Evolutionary conservation across 2,797 vertebrate species (phyloP), one percentile per base, ranked within the genome.

Genomic region (Hozukius guyotensis): DNA sequence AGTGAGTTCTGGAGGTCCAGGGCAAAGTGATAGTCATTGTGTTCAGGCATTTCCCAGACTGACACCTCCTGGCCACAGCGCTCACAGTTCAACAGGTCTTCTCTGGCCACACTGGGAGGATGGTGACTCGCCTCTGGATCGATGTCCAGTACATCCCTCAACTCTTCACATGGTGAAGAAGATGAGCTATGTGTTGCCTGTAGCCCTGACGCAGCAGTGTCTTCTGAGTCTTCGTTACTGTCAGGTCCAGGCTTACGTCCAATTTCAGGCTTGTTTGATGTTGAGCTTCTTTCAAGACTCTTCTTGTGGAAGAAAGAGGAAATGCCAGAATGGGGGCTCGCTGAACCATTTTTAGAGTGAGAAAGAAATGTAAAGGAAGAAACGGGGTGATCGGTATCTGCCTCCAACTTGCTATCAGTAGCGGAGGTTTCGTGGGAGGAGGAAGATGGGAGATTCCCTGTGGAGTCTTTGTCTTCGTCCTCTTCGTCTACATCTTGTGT

Each of bases 21-120:
- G 49, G 99, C 99, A 83, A 98, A 98, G 88, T 99, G 99, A 69
- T 97, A 99, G 88, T 99, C 99, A 4, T 63, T 93, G 69, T 99
- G 99, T 91, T 99, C 99, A 0, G 97, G 96, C 94, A 98, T 96
- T 27, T 99, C 97, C 98, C 98, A 99, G 16, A 95, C 95, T 31
- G 90, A 86, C 76, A 99, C 92, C 0, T 96, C 89, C 89, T 95
- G 88, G 36, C 95, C 96, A 11, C 99, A 99, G 71, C 94, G 97
- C 42, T 98, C 96, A 83, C 98, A 99, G 16, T 1, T 62, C 20
- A 97, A 73, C 85, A 95, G 84, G 89, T 98, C 97, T 52, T 96
- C 96, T 64, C 24, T 1, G 57, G 81, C 67, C 14, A 20, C 75
- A 14, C 3, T 73, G 25, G 71, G 25, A 72, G 61, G 65, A 31